These are phyloP conservation scores for Arothron firmamentum DNA, from an alignment of 2,113 vertebrate species.

Conservation along the genomic window DNA sequence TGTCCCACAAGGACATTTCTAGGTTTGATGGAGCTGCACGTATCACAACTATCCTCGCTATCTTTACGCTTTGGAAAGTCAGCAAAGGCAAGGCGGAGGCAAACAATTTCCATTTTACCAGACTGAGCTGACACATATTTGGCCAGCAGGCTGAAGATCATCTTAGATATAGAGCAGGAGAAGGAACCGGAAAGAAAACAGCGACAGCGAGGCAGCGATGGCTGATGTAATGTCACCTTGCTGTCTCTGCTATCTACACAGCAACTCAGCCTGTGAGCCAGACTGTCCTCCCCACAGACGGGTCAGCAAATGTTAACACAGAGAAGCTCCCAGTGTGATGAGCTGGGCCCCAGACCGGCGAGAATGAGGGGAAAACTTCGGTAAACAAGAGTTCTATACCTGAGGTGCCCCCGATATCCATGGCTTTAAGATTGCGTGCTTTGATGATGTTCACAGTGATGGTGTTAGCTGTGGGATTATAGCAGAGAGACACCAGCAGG, in stretches of 20 bases:
- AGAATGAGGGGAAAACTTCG: conserved; percentile 14
- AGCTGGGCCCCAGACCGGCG: neutral
- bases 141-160: conserved; percentile 43
- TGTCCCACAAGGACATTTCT: neutral
- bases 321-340: conserved; percentile 19
- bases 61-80: neutral
- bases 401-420: conserved; percentile 99
- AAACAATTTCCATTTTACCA: conserved; percentile 24
- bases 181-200: conserved; percentile 21
- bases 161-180: conserved; percentile 50
- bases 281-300: conserved; percentile 16
- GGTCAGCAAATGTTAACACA: conserved; percentile 24
- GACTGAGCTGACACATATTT: conserved; percentile 49
- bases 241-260: conserved; percentile 18
- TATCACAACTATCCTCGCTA: conserved; percentile 41
- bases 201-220: conserved; percentile 10
- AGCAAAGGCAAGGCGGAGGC: neutral
- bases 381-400: conserved; percentile 70
- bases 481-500: conserved; percentile 82
- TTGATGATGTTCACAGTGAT: conserved; percentile 99
- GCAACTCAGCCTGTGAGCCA: conserved; percentile 5
- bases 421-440: conserved; percentile 98
- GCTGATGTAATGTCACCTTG: conserved; percentile 63
- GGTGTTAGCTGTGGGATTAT: conserved; percentile 96
- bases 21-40: no score